Base-by-base conservation (phyloP, 2,113 vertebrate genomes). In the Dipodomys merriami region DNA sequence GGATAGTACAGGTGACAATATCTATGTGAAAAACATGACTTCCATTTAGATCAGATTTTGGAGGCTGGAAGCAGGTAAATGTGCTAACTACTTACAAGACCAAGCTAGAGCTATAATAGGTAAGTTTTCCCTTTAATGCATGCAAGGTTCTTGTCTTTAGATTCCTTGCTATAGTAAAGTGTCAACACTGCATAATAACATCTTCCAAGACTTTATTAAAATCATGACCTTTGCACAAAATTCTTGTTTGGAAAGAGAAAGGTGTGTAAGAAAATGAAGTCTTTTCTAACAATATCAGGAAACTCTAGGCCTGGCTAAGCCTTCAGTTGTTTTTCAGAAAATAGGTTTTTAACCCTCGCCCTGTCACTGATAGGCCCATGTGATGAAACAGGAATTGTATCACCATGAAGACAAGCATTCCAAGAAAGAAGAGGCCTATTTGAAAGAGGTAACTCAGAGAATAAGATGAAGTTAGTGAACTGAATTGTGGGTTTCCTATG, bases 181-280 rank as follows among this genome's bases (percentile, higher is more conserved):
- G 91, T 96, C 94, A 96, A 94, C 85, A 96, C 46, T 46, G 91
- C 86, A 94, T 95, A 97, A 95, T 94, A 93, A 95, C 91, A 93
- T 85, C 90, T 39, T 96, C 95, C 80, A 93, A 92, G 88, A 95
- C 93, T 97, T 96, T 96, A 96, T 96, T 96, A 96, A 96, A 96
- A 97, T 96, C 91, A 69, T 96, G 97, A 97, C 96, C 96, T 97
- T 97, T 97, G 88, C 94, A 96, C 83, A 95, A 94, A 93, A 90
- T 91, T 90, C 90, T 88, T 96, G 49, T 94, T 95, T 95, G 77
- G 85, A 91, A 95, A 91, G 53, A 92, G 71, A 91, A 96, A 95
- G 73, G 76, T 22, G 30, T 67, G 72, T 88, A 60, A 93, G 74
- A 88, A 97, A 95, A 97, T 83, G 79, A 73, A 79, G 90, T 83